A percentile compares a stretch with the other conserved stretches of the same genome.
These are phyloP conservation scores for Melieria picta DNA, from an alignment of 2,888 invertebrate genomes.

Conservation along the genomic window DNA sequence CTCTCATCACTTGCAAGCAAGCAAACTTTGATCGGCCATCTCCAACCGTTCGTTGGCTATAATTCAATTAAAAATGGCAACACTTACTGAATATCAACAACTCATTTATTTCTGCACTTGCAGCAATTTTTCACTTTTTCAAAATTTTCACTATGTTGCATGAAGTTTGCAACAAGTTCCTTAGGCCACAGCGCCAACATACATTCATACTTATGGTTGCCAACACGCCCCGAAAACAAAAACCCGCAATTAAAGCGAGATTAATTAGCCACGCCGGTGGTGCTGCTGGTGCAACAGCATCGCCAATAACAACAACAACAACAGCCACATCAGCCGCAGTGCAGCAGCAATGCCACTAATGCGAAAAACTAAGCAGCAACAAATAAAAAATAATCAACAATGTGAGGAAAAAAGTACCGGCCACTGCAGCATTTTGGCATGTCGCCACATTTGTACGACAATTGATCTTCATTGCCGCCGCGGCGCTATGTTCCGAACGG, in stretches of 20 bases:
- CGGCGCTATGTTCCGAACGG: background rate
- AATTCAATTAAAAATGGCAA: constrained; percentile 36
- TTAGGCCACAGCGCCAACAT: constrained; percentile 11
- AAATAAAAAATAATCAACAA: background rate
- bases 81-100: constrained; percentile 37
- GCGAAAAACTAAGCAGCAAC: background rate
- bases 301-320: constrained; percentile 7
- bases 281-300: constrained; percentile 36
- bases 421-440: constrained; percentile 34
- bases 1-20: no score
- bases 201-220: background rate
- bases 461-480: constrained; percentile 45
- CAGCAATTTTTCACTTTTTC: constrained; percentile 34
- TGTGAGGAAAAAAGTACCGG: background rate
- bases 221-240: constrained; percentile 19
- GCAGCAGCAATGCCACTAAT: constrained; percentile 9
- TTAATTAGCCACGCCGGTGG: constrained; percentile 56
- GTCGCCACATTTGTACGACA: constrained; percentile 50
- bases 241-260: constrained; percentile 61
- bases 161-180: constrained; percentile 25
- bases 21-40: background rate
- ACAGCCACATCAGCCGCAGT: constrained; percentile 14
- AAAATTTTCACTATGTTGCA: constrained; percentile 13
- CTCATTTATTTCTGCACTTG: constrained; percentile 37
- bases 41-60: constrained; percentile 22